These are phyloP conservation scores for Numenius phaeopus DNA, from an alignment of 2,797 vertebrate species.

Conservation along the genomic window DNA sequence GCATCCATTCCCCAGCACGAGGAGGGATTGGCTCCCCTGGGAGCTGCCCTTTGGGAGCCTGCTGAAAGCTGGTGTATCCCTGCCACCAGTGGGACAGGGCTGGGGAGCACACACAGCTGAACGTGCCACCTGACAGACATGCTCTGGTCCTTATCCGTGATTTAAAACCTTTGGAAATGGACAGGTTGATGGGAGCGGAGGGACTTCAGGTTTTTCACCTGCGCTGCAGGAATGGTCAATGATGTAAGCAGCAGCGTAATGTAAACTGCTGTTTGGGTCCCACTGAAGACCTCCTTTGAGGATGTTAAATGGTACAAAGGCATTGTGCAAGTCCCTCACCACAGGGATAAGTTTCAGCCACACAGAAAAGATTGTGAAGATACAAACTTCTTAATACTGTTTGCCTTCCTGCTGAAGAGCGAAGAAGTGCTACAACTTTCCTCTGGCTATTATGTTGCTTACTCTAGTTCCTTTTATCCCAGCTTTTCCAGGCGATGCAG, in stretches of 20 bases:
- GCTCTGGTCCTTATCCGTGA: not conserved
- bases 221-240: accelerated
- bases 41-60: not conserved
- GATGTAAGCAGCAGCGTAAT: not conserved
- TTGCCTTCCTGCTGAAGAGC: not conserved
- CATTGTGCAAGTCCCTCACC: not conserved
- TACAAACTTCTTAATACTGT: not conserved
- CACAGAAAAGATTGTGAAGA: not conserved
- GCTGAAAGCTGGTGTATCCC: not conserved
- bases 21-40: not conserved
- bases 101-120: accelerated
- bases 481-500: not conserved
- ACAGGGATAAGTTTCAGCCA: not conserved
- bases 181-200: not conserved
- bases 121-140: not conserved
- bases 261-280: not conserved
- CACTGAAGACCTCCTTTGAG: not conserved
- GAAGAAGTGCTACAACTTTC: not conserved
- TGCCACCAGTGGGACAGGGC: not conserved
- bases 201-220: not conserved
- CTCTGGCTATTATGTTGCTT: not conserved
- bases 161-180: not conserved
- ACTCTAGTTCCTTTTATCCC: not conserved
- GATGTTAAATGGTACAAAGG: not conserved
- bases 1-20: not conserved